phyloP scores from a whole-genome alignment of 2,888 invertebrate species.

The Ariolimax columbianus region DNA sequence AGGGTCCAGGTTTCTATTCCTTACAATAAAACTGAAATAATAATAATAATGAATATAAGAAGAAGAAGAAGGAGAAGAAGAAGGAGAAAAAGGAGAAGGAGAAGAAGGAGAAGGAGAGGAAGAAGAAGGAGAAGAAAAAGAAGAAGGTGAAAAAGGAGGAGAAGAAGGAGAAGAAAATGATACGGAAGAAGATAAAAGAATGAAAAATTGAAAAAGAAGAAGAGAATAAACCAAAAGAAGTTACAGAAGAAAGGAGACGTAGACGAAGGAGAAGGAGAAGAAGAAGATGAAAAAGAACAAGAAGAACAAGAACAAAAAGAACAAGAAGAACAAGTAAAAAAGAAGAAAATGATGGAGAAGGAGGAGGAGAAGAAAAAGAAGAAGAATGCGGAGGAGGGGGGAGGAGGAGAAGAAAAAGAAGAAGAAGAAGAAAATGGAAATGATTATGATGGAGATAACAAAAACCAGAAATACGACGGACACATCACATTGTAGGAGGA shows the following conservation, averaged over 20 bases:
- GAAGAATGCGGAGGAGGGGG: too few relatives aligned
- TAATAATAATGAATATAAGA: too few relatives aligned
- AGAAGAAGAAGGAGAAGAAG: too few relatives aligned
- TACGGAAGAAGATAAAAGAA: not conserved
- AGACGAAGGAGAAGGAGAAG: not conserved
- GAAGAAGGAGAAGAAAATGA: not conserved
- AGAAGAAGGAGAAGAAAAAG: not conserved
- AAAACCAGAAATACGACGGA: not conserved
- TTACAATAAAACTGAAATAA: too few relatives aligned
- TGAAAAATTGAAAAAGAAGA: not conserved
- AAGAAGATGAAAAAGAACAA: not conserved
- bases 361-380: too few relatives aligned
- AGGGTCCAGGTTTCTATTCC: too few relatives aligned
- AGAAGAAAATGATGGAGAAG: too few relatives aligned
- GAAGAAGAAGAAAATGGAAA: not conserved
- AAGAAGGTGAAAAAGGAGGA: not conserved
- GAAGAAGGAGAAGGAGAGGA: not conserved
- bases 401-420: not conserved
- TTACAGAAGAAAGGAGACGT: too few relatives aligned
- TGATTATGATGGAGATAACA: not conserved
- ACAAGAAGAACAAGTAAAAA: too few relatives aligned
- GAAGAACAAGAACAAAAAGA: too few relatives aligned
- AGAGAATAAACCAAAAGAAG: not conserved
- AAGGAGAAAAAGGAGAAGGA: not conserved
- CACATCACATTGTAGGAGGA: too few relatives aligned